Conservation (phyloP, 2,888 invertebrate species). For the Caradrina clavipalpis region DNA sequence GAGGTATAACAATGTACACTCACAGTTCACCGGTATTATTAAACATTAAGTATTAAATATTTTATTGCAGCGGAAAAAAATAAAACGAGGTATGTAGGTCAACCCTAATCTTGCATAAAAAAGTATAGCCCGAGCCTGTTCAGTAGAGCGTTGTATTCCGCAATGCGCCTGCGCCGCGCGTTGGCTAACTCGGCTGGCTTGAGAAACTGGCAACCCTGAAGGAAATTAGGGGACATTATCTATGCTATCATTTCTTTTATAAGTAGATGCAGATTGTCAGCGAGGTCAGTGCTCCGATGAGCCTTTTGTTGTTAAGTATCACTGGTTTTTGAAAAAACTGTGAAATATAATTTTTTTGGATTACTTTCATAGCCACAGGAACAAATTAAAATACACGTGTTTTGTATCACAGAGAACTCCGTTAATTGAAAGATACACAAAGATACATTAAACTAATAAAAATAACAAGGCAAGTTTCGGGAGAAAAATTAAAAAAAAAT, state of each 20-base stretch:
- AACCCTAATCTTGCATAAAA: conserved; percentile 78
- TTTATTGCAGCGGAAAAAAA: conserved; percentile 54
- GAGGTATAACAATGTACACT: too few relatives aligned
- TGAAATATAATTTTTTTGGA: too few relatives aligned
- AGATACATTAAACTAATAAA: too few relatives aligned
- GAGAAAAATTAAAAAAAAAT: too few relatives aligned
- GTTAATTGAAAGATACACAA: too few relatives aligned
- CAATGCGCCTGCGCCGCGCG: conserved; percentile 52
- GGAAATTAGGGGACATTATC: conserved; percentile 67
- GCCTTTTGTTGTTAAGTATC: conserved; percentile 19
- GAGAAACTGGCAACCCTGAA: conserved; percentile 73
- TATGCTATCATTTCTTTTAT: conserved; percentile 62
- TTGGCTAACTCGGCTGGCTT: conserved; percentile 70
- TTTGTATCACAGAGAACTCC: too few relatives aligned
- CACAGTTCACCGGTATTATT: too few relatives aligned
- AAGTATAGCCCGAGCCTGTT: conserved; percentile 66
- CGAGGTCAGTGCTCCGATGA: conserved; percentile 50
- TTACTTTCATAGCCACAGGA: too few relatives aligned
- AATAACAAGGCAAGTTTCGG: too few relatives aligned
- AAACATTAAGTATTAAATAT: conserved; percentile 41
- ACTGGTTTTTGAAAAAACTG: background rate
- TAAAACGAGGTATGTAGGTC: conserved; percentile 70
- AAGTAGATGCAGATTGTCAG: conserved; percentile 41
- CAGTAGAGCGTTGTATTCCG: conserved; percentile 71
- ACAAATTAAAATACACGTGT: too few relatives aligned